A percentile compares a stretch with the other conserved stretches of the same genome.
These are phyloP conservation scores for Coenonympha glycerion DNA, from an alignment of 2,888 invertebrate species.

Conservation along the genomic window DNA sequence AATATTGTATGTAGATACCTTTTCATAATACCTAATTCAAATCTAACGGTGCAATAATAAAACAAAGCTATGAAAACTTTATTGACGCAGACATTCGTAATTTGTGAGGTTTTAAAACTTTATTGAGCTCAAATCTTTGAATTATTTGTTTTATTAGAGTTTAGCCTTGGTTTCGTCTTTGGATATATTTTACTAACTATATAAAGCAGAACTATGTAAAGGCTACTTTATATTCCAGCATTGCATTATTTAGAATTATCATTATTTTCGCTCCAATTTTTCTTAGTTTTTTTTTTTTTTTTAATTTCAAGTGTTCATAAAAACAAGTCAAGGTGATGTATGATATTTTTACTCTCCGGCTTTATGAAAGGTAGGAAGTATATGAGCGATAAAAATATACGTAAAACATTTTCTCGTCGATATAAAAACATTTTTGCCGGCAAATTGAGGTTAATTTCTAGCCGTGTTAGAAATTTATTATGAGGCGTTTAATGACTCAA, in stretches of 20 bases:
- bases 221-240: too few relatives aligned
- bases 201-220: too few relatives aligned
- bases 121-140: not conserved
- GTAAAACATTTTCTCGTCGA: constrained; percentile 3
- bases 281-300: not conserved
- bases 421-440: constrained; percentile 1
- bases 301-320: not conserved
- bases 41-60: constrained; percentile 6
- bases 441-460: constrained; percentile 9
- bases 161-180: too few relatives aligned
- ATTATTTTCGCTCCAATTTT: too few relatives aligned
- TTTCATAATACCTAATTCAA: constrained; percentile 3
- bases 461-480: constrained; percentile 1
- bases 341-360: not conserved
- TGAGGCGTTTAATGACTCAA: constrained; percentile 2
- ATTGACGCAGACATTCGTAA: constrained; percentile 3
- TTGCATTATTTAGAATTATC: too few relatives aligned
- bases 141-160: not conserved
- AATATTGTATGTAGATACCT: too few relatives aligned
- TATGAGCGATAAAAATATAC: constrained; percentile 2
- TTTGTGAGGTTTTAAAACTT: constrained; percentile 3
- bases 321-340: constrained; percentile 9
- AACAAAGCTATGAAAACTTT: constrained; percentile 6
- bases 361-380: not conserved
- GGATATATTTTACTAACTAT: too few relatives aligned